Percentiles rank a stretch among this genome's conserved stretches.
Evolutionary conservation across 30 jellyfish, hydroid and myxozoan genomes (phyloP).

Genomic region (Hydra vulgaris): DNA sequence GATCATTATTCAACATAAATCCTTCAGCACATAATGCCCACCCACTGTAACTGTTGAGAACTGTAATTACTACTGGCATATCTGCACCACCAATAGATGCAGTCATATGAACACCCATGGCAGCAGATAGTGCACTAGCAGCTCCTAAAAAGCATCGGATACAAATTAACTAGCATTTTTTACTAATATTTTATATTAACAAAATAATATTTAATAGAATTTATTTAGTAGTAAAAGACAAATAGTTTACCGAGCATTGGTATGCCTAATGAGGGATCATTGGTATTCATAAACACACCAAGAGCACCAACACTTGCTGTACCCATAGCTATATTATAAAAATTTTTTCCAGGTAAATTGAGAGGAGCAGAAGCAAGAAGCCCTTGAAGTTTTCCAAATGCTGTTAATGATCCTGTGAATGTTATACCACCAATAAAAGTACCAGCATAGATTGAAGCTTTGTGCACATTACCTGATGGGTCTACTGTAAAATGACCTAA

Average conservation of each 20-base stretch:
- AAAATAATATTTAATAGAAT: background rate
- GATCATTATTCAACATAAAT: conserved; percentile 83
- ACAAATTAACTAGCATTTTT: too few species aligned
- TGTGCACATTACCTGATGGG: conserved; percentile 89
- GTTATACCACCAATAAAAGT: conserved; percentile 92
- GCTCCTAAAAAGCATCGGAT: conserved; percentile 37
- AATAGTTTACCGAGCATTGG: conserved; percentile 86
- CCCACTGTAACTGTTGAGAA: conserved; percentile 96
- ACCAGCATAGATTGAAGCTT: conserved; percentile 87
- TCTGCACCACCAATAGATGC: conserved; percentile 99
- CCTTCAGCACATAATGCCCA: conserved; percentile 99
- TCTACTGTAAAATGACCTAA: conserved; percentile 73
- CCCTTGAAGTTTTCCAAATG: conserved; percentile 92
- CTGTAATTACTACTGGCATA: conserved; percentile 98
- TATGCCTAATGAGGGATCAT: conserved; percentile 54
- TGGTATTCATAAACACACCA: conserved; percentile 72
- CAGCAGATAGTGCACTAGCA: conserved; percentile 81
- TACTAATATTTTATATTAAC: background rate
- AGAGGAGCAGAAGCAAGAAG: conserved; percentile 66
- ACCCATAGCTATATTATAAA: conserved; percentile 74
- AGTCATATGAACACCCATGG: conserved; percentile 96
- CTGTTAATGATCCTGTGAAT: conserved; percentile 91
- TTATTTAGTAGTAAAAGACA: too few species aligned
- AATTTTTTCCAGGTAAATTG: conserved; percentile 78
- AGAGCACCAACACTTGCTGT: conserved; percentile 83